Conservation (phyloP, 2,113 vertebrate species). For the Dunckerocampus dactyliophorus region DNA sequence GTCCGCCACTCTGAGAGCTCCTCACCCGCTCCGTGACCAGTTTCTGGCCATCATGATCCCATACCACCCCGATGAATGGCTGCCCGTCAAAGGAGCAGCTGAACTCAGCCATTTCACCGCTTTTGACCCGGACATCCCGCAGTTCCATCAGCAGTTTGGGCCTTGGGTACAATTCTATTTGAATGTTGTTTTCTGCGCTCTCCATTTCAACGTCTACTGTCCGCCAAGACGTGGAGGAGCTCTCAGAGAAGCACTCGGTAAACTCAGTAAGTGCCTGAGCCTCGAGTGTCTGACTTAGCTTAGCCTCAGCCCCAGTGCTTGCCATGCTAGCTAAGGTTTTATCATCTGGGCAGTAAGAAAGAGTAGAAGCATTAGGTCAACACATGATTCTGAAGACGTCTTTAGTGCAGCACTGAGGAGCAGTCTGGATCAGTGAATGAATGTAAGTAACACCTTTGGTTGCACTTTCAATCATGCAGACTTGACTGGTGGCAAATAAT, state of each 20-base stretch:
- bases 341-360: conserved; percentile 76
- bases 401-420: conserved; percentile 32
- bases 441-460: conserved; percentile 18
- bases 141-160: conserved; percentile 76
- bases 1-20: conserved; percentile 68
- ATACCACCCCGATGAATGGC: conserved; percentile 70
- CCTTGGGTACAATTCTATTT: conserved; percentile 24
- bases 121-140: conserved; percentile 73
- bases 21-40: conserved; percentile 73
- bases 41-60: conserved; percentile 75
- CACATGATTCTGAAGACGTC: conserved; percentile 48
- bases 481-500: conserved; percentile 9
- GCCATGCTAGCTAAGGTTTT: conserved; percentile 79
- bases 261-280: conserved; percentile 61
- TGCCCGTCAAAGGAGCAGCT: conserved; percentile 78
- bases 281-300: conserved; percentile 72
- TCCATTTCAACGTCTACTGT: conserved; percentile 49
- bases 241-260: conserved; percentile 74
- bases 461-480: conserved; percentile 50
- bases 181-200: conserved; percentile 17
- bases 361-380: conserved; percentile 66
- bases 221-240: conserved; percentile 58
- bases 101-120: conserved; percentile 76
- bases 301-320: conserved; percentile 72
- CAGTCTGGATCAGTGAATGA: conserved; percentile 27